These are phyloP conservation scores for Melitaea cinxia DNA, from an alignment of 1,140 invertebrate genomes.

Conservation along the genomic window DNA sequence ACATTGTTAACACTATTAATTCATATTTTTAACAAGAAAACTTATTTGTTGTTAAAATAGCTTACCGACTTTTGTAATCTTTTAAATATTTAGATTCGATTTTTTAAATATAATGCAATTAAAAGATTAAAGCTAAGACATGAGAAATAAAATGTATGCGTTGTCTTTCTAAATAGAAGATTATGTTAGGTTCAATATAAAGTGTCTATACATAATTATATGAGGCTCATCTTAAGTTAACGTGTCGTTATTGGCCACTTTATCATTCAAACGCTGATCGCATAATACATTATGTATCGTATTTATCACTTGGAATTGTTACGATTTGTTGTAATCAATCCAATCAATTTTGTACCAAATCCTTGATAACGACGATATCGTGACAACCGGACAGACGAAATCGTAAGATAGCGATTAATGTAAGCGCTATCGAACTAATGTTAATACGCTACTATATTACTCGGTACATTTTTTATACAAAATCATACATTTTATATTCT, in stretches of 20 bases:
- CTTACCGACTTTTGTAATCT: too few species aligned
- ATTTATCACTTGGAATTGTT: constrained; percentile 51
- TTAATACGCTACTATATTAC: constrained; percentile 26
- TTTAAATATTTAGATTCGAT: not conserved
- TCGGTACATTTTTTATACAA: not conserved
- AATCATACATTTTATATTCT: not conserved
- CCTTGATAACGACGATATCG: constrained; percentile 37
- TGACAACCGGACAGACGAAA: constrained; percentile 34
- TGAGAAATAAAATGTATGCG: not conserved
- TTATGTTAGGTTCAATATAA: constrained; percentile 19
- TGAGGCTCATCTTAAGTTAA: constrained; percentile 32
- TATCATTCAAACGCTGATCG: constrained; percentile 35
- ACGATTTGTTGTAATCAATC: constrained; percentile 52
- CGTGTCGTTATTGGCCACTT: constrained; percentile 32
- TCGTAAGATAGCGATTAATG: constrained; percentile 28
- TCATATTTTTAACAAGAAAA: too few species aligned
- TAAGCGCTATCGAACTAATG: constrained; percentile 21
- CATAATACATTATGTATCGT: constrained; percentile 37
- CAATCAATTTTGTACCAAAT: constrained; percentile 51
- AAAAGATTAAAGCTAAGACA: not conserved
- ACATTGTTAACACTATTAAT: too few species aligned
- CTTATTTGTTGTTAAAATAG: too few species aligned
- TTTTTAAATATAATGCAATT: not conserved
- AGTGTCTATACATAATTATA: constrained; percentile 24
- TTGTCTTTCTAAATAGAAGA: constrained; percentile 9